Base-by-base conservation (phyloP, 1,140 invertebrate genomes). In the Andricus grossulariae region DNA sequence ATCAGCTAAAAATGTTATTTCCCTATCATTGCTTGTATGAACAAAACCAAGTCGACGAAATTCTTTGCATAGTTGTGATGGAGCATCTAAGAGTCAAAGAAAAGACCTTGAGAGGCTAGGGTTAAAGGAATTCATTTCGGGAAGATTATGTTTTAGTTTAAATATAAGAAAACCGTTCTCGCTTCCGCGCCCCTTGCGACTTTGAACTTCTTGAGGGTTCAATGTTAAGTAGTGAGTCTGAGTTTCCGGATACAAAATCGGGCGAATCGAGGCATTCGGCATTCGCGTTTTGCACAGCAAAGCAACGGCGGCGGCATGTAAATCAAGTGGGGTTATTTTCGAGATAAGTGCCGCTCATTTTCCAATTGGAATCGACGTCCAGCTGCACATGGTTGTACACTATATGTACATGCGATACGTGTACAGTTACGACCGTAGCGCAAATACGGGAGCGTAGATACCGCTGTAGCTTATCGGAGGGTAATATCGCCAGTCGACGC, bases 401-500 rank as follows among this genome's bases (percentile, higher is more conserved):
- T 18, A 72, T 3, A 16, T 39, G 32, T 66, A 25, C 25, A 77
- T 75, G 50, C 70, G 75, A 76, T 71, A 10, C 39, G 39, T 50
- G 49, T 52, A 70, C 21, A 21, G 57, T 74, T 54, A 74, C 39
- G 71, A 19, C 12, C 51, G 21, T 25, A 73, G 78, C 82, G 79
- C 81, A 82, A 57, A 57, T 57, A 66, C 60, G 60, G 25, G 60
- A 74, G 79, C 77, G 76, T 76, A 76, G 77, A 82, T 82, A 82
- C 60, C 72, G 77, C 71, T 60, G 72, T 13, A 15, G 71, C 76
- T 83, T 80, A 81, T 83, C 83, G 49, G n/a, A 16, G 78, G 73
- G 78, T 85, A 80, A 85, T 85, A 85, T 85, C 83, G 16, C 54
- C 72, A 75, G 78, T 80, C 77, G 77, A 45, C 50, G 50, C 74